These are phyloP conservation scores for Cacoxenus indagator DNA, from an alignment of 2,888 invertebrate species.

Conservation along the genomic window DNA sequence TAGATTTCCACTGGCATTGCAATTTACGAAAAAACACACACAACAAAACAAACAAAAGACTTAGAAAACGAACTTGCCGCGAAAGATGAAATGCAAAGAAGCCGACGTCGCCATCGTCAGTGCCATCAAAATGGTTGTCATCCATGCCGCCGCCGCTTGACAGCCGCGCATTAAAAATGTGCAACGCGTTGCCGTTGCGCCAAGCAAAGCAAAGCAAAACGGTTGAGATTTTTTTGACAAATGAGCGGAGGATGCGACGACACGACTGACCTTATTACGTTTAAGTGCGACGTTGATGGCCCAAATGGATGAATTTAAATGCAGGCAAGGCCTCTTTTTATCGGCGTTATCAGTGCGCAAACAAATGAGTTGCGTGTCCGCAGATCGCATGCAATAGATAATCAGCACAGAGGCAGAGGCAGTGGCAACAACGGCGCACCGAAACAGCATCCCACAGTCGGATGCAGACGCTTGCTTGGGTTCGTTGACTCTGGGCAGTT, in stretches of 20 bases:
- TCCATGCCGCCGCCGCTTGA: background rate
- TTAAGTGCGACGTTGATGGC: constrained; percentile 8
- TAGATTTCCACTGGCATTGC: constrained; percentile 44
- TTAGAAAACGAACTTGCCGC: constrained; percentile 45
- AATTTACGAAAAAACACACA: background rate
- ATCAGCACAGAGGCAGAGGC: constrained; percentile 21
- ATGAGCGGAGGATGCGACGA: background rate
- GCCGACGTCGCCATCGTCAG: background rate
- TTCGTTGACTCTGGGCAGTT: no score
- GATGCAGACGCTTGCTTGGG: no score
- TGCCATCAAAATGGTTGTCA: background rate
- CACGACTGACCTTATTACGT: constrained; percentile 14
- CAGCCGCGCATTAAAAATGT: background rate
- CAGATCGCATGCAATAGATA: constrained; percentile 48
- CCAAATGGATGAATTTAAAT: background rate
- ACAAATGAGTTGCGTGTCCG: constrained; percentile 57
- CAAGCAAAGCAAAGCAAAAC: background rate
- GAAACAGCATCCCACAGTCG: constrained; percentile 26
- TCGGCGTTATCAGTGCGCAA: constrained; percentile 35
- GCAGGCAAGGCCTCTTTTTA: constrained; percentile 6
- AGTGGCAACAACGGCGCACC: constrained; percentile 33
- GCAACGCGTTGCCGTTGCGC: background rate
- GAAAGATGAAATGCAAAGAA: background rate
- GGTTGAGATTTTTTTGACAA: background rate
- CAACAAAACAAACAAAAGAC: constrained; percentile 36